Evolutionary conservation across 1,140 invertebrate genomes (phyloP).

Genomic region (Euwallacea similis): DNA sequence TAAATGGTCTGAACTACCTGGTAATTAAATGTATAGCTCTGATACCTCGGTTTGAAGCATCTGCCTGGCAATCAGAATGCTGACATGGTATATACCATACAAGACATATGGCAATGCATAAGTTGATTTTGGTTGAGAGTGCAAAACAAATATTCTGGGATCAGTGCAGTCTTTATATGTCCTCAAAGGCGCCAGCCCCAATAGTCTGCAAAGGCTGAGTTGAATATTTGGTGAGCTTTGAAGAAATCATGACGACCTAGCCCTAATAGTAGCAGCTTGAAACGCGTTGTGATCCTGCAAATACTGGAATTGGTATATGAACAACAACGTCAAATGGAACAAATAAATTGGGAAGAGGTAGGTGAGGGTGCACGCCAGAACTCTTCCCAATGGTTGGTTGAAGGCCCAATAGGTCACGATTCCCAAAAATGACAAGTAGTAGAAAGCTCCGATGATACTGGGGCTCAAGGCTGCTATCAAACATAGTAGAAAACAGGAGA

Average conservation of each 20-base stretch:
- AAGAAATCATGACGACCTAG: not conserved
- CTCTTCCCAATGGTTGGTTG: not conserved
- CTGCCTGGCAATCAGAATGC: not conserved
- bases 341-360: not conserved
- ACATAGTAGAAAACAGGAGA: not conserved
- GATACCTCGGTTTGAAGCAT: constrained; percentile 6
- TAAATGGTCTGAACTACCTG: not conserved
- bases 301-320: constrained; percentile 9
- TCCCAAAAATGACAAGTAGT: not conserved
- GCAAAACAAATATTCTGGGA: constrained; percentile 10
- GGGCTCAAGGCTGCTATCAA: not conserved
- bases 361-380: not conserved
- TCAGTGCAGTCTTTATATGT: constrained; percentile 13
- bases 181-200: not conserved
- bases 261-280: not conserved
- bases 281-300: not conserved
- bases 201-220: not conserved
- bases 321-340: not conserved
- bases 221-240: not conserved
- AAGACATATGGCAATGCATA: not conserved
- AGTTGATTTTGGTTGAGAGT: not conserved
- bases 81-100: constrained; percentile 3
- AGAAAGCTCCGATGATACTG: constrained; percentile 1
- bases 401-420: not conserved
- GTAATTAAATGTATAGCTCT: not conserved